phyloP scores from a whole-genome alignment of 2,888 invertebrate species.

The Bhutanitis thaidina region DNA sequence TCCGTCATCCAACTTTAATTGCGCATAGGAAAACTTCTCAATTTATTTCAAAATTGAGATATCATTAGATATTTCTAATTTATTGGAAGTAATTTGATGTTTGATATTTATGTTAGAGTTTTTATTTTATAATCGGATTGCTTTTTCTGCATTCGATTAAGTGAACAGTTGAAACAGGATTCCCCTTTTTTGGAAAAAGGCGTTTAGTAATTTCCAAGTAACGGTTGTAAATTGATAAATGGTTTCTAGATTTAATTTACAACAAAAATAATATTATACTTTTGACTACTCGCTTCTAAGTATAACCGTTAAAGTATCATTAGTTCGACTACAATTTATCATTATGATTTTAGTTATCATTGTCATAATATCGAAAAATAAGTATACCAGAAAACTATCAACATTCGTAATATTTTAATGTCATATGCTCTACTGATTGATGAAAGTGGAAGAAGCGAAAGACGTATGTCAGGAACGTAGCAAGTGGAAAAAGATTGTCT shows the following conservation, averaged over 20 bases:
- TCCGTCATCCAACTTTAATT: slow-evolving; percentile 53
- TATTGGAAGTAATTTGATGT: slow-evolving; percentile 45
- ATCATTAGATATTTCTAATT: slow-evolving; percentile 62
- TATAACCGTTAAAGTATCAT: too few relatives aligned
- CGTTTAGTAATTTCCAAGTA: slow-evolving; percentile 17
- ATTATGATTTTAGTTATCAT: too few relatives aligned
- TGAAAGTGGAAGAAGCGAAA: too few relatives aligned
- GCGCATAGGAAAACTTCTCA: slow-evolving; percentile 36
- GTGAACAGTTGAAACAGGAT: slow-evolving; percentile 15
- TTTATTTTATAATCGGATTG: slow-evolving; percentile 42
- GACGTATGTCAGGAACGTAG: too few relatives aligned
- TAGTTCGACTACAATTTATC: too few relatives aligned
- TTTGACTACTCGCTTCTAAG: too few relatives aligned
- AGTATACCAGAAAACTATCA: too few relatives aligned
- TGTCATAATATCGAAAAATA: too few relatives aligned
- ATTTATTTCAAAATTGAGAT: slow-evolving; percentile 54
- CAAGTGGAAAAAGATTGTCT: too few relatives aligned
- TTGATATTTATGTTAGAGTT: slow-evolving; percentile 32
- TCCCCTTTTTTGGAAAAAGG: slow-evolving; percentile 7
- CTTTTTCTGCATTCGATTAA: slow-evolving; percentile 28
- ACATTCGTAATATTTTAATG: too few relatives aligned
- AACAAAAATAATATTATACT: too few relatives aligned
- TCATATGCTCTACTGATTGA: too few relatives aligned
- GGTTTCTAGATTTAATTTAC: not conserved
- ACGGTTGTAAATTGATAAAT: slow-evolving; percentile 9